phyloP scores from a whole-genome alignment of 2,888 invertebrate genomes.

The Sinopyrophorus schimmeli region DNA sequence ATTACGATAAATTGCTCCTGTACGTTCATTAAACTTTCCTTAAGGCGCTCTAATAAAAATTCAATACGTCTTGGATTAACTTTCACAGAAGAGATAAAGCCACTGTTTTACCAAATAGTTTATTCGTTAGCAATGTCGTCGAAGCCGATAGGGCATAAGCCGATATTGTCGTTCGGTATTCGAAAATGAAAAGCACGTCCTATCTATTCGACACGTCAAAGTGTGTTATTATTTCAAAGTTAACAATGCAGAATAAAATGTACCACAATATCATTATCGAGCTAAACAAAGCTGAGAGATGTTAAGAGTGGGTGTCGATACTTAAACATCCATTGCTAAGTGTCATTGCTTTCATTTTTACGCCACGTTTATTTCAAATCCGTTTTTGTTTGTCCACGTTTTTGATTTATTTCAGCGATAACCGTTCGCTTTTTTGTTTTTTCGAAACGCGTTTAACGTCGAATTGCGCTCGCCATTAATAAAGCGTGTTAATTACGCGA shows the following conservation, averaged over 20 bases:
- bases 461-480: no score
- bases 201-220: constrained; percentile 28
- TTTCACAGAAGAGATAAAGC: constrained; percentile 3
- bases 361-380: no score
- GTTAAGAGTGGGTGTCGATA: constrained; percentile 27
- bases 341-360: no score
- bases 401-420: no score
- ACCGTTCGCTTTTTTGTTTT: no score
- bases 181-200: constrained; percentile 21
- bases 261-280: constrained; percentile 28
- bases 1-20: constrained; percentile 3
- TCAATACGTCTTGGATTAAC: constrained; percentile 4
- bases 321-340: constrained; percentile 22
- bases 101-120: constrained; percentile 3
- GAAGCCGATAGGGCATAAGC: constrained; percentile 6
- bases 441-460: no score
- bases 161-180: constrained; percentile 22
- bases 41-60: not conserved
- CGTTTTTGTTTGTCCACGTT: no score
- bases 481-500: constrained; percentile 3
- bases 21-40: no score
- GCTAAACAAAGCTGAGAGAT: constrained; percentile 23
- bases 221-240: constrained; percentile 29
- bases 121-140: constrained; percentile 2
- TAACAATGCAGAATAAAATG: constrained; percentile 30